phyloP scores from a whole-genome alignment of 35 echinoderm and acorn worm species.

The Lytechinus pictus region DNA sequence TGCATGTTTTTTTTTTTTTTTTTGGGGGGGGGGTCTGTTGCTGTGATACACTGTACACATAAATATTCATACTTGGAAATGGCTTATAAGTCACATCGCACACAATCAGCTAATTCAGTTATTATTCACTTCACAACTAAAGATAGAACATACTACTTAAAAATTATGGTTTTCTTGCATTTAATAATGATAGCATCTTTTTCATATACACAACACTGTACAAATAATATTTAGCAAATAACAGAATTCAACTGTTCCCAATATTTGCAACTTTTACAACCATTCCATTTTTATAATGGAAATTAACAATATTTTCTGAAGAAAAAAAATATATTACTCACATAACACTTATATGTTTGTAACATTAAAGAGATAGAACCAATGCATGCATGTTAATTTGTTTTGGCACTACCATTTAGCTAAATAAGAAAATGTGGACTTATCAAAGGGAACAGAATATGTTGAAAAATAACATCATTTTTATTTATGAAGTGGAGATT shows the following conservation, averaged over 20 bases:
- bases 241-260: constrained; percentile 31
- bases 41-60: too few species aligned
- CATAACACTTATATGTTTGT: not conserved
- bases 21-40: too few species aligned
- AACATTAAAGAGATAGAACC: not conserved
- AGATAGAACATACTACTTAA: not conserved
- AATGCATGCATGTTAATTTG: not conserved
- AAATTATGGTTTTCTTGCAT: constrained; percentile 42
- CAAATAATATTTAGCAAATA: constrained; percentile 54
- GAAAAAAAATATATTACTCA: constrained; percentile 23
- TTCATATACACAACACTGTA: constrained; percentile 55
- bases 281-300: not conserved
- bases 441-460: not conserved
- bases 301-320: not conserved
- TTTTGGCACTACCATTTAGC: not conserved
- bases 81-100: too few species aligned
- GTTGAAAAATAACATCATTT: not conserved
- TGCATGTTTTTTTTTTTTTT: too few species aligned
- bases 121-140: not conserved
- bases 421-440: not conserved
- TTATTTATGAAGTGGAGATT: not conserved
- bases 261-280: not conserved
- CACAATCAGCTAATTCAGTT: not conserved
- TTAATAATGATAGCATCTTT: constrained; percentile 59
- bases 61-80: too few species aligned